Base-by-base conservation (phyloP, 2,113 vertebrate species). In the Pao palembangensis region DNA sequence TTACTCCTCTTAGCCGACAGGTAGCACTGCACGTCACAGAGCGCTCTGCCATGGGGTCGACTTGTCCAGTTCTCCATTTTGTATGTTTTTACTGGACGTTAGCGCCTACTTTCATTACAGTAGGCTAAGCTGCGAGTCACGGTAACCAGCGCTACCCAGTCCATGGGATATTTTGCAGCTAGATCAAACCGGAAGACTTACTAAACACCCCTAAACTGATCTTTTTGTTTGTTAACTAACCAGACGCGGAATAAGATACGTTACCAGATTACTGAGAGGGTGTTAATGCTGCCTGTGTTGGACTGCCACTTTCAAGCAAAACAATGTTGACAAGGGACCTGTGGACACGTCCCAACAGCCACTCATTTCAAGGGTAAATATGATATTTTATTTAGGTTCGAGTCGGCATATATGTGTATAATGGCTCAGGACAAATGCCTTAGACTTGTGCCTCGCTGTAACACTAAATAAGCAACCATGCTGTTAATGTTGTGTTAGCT, bases 11-110 rank as follows among this genome's bases (percentile, higher is more conserved):
- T 5, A 14, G 10, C 80, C 90, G 41, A 50, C 78, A 86, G 87
- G 73, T 8, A 12, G 82, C 89, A 58, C 64, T 87, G 77, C 66
- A 6, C 7, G 64, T 56, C 60, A 80, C 78, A 80, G 83, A 79
- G 75, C 80, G 71, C 17, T 52, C 71, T 41, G 19, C 50, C 76
- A 48, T 31, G 55, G 80, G 55, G 64, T 61, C 83, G 65, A 52
- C 73, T 71, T 13, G 28, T 55, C 51, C n/a, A 34, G 80, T 84
- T 90, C 91, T 92, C 91, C 91, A 92, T 92, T 92, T 92, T 92
- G 91, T 88, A 84, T 89, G 84, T 89, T 91, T 90, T 91, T 83
- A 85, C 84, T 85, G 72, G 75, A 87, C 82, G 89, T 90, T 82
- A 89, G 88, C 85, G 75, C 82, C 73, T 85, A 79, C 88, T 89